Percentiles rank a stretch among this genome's conserved stretches.
These are phyloP conservation scores for Lamprotornis superbus DNA, from an alignment of 2,113 vertebrate species.

Conservation along the genomic window DNA sequence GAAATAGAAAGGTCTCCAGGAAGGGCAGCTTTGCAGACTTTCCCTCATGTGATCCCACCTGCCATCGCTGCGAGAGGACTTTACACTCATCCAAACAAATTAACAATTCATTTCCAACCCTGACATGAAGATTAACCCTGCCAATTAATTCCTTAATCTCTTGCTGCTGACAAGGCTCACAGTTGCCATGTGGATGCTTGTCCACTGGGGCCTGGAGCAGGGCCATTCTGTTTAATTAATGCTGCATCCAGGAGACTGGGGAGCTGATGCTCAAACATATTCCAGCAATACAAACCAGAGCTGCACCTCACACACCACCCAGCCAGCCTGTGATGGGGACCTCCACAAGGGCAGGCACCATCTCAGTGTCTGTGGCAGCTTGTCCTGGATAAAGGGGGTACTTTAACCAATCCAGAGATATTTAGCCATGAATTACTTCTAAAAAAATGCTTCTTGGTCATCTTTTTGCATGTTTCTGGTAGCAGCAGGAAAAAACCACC, in stretches of 20 bases:
- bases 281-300: not conserved
- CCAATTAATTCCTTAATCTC: constrained; percentile 62
- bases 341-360: not conserved
- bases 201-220: constrained; percentile 3
- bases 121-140: constrained; percentile 60
- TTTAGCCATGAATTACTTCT: fast-evolving
- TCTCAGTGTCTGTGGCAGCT: not conserved
- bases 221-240: constrained; percentile 39
- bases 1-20: not conserved
- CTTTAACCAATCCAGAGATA: not conserved
- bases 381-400: not conserved
- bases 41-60: constrained; percentile 16
- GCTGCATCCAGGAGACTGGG: not conserved
- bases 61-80: not conserved
- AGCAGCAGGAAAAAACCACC: not conserved
- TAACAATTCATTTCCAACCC: constrained; percentile 45
- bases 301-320: not conserved
- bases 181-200: constrained; percentile 42
- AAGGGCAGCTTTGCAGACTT: not conserved
- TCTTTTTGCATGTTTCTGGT: not conserved
- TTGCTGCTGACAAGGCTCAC: constrained; percentile 25
- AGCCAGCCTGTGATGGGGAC: not conserved
- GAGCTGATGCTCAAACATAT: not conserved
- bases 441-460: not conserved
- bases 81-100: constrained; percentile 37